phyloP scores from a whole-genome alignment of 2,888 invertebrate species.

The Ethmia dodecea region DNA sequence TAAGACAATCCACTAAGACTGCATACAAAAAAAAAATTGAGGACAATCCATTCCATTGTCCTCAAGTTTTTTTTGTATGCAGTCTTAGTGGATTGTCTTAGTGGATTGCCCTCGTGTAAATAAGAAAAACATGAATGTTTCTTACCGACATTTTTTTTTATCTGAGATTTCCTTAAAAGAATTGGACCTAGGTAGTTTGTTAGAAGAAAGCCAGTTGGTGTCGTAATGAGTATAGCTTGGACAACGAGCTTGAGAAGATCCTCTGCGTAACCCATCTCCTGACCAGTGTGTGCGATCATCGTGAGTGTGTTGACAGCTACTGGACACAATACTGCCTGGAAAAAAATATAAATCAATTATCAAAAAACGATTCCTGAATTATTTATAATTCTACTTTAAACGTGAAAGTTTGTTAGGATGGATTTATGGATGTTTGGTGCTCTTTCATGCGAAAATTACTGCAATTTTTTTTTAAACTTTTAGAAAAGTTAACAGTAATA shows the following conservation, averaged over 20 bases:
- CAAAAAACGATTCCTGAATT: background rate
- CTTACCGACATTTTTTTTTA: constrained; percentile 5
- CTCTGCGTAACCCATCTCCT: constrained; percentile 44
- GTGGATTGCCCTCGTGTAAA: too few relatives aligned
- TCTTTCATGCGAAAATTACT: too few relatives aligned
- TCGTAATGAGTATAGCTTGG: constrained; percentile 57
- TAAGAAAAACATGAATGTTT: too few relatives aligned
- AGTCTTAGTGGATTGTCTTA: too few relatives aligned
- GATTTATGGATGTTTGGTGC: too few relatives aligned
- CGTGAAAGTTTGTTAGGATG: too few relatives aligned
- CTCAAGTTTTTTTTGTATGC: too few relatives aligned
- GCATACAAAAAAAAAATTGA: too few relatives aligned
- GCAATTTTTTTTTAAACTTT: too few relatives aligned
- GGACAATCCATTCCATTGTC: too few relatives aligned
- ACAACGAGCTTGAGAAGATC: constrained; percentile 44
- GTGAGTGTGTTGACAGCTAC: constrained; percentile 66
- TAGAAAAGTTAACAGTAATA: too few relatives aligned
- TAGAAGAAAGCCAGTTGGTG: constrained; percentile 55
- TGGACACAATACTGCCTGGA: constrained; percentile 77
- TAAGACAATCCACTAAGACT: too few relatives aligned
- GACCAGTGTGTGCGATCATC: constrained; percentile 18
- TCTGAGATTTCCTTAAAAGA: constrained; percentile 28
- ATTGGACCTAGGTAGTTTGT: constrained; percentile 50
- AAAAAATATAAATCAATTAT: background rate
- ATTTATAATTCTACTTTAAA: background rate